Evolutionary conservation across 35 echinoderm and acorn worm species (phyloP), one percentile per base, ranked within the genome.

Genomic region (Chiridota heheva): DNA sequence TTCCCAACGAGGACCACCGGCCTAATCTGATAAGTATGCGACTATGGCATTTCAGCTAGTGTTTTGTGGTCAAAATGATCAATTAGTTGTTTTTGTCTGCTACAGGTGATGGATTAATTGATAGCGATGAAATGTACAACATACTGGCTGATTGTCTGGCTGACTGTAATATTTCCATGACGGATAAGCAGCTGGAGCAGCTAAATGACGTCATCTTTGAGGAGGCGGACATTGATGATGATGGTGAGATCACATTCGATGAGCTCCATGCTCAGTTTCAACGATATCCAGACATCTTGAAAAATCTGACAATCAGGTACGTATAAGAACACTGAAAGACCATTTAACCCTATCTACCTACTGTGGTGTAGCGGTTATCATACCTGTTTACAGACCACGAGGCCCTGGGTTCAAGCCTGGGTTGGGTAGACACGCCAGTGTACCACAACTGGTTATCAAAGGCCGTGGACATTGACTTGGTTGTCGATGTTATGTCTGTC

Each of bases 211-310:
- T 28, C 10, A 45, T 72, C n/a, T 27, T 72, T 28, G 44, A 40
- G 1, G 69, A 72, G 25, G 40, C 69, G 5, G 69, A 72, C 41
- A 72, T 0, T n/a, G 69, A 72, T 42, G 69, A 45, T 46, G 69
- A 72, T 10, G 69, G 69, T 42, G 41, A 22, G 4, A 72, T 72
- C 5, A 72, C 69, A 28, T 72, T 0, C 69, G 36, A 72, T 5
- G 69, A 72, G 40, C 40, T 72, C 30, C 38, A 22, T 16, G 69
- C 17, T 42, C 69, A 72, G 69, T 72, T 72, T n/a, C 15, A 47
- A 44, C 15, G 26, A 5, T 46, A 72, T 46, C 69, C 69, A 0
- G 36, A 72, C 5, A 45, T 72, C 18, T 44, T 72, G 7, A 25
- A 36, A 1, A 72, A 72, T 72, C 20, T 72, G 69, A 27, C 69